phyloP scores from a whole-genome alignment of 2,113 vertebrate genomes.

The Meriones unguiculatus region DNA sequence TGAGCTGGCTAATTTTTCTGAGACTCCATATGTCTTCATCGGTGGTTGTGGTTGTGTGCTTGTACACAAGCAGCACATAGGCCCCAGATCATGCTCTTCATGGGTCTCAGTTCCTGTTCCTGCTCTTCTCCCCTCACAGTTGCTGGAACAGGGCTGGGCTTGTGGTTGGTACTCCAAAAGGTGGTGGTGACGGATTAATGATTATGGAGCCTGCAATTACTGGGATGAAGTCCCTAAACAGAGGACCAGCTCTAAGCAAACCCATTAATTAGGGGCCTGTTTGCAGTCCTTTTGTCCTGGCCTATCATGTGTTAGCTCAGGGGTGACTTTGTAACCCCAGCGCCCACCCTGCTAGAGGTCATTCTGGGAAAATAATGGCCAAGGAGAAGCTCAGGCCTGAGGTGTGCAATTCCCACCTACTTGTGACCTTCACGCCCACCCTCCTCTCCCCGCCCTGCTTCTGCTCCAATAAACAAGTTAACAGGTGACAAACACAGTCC shows the following conservation, averaged over 20 bases:
- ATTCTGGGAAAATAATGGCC: constrained; percentile 76
- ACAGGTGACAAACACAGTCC: constrained; percentile 77
- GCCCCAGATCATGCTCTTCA: background rate
- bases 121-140: background rate
- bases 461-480: constrained; percentile 79
- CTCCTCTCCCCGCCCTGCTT: background rate
- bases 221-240: constrained; percentile 79
- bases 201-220: constrained; percentile 82
- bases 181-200: constrained; percentile 76
- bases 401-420: constrained; percentile 81
- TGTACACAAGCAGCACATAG: background rate
- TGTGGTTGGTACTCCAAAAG: constrained; percentile 65
- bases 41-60: background rate
- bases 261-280: constrained; percentile 82
- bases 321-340: constrained; percentile 50
- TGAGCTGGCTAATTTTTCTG: background rate
- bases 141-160: constrained; percentile 49
- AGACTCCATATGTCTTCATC: constrained; percentile 25
- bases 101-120: background rate
- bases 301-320: constrained; percentile 72
- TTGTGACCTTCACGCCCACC: constrained; percentile 78
- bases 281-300: constrained; percentile 80
- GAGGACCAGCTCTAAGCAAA: constrained; percentile 78
- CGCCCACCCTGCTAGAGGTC: constrained; percentile 40
- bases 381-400: constrained; percentile 64